Conservation (phyloP, 1,140 invertebrate genomes). For the Teleogryllus occipitalis region DNA sequence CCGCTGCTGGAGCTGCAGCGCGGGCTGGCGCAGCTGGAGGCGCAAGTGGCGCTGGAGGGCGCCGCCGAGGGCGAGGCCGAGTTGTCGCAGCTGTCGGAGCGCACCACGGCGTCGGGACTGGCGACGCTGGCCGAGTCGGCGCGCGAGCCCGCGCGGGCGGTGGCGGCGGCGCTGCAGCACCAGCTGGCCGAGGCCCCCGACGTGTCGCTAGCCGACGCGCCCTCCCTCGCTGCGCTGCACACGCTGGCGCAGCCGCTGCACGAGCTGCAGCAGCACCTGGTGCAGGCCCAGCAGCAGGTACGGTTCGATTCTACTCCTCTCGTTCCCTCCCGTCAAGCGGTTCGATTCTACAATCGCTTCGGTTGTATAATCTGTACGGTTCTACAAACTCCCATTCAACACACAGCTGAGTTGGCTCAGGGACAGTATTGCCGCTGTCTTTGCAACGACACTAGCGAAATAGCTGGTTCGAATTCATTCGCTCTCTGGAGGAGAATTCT, state of each 20-base stretch:
- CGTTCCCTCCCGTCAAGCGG: no score
- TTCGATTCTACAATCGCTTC: no score
- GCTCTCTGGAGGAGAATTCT: no score
- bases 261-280: constrained; percentile 15
- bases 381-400: no score
- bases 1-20: constrained; percentile 9
- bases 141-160: constrained; percentile 42
- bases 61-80: not conserved
- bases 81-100: not conserved
- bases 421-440: no score
- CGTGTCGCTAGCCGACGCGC: constrained; percentile 7
- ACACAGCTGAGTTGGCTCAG: no score
- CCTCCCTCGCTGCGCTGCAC: constrained; percentile 6
- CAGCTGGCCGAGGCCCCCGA: constrained; percentile 17
- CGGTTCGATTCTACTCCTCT: no score
- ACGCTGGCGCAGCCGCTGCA: constrained; percentile 15
- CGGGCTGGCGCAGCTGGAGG: not conserved
- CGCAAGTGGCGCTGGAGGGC: not conserved
- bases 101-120: constrained; percentile 36
- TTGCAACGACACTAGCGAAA: no score
- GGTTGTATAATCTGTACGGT: no score
- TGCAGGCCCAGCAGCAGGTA: constrained; percentile 18
- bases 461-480: no score
- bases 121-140: constrained; percentile 42
- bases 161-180: constrained; percentile 28